Evolutionary conservation across 2,113 vertebrate species (phyloP), one percentile per base, ranked within the genome.

Genomic region (Myrmecobius fasciatus): DNA sequence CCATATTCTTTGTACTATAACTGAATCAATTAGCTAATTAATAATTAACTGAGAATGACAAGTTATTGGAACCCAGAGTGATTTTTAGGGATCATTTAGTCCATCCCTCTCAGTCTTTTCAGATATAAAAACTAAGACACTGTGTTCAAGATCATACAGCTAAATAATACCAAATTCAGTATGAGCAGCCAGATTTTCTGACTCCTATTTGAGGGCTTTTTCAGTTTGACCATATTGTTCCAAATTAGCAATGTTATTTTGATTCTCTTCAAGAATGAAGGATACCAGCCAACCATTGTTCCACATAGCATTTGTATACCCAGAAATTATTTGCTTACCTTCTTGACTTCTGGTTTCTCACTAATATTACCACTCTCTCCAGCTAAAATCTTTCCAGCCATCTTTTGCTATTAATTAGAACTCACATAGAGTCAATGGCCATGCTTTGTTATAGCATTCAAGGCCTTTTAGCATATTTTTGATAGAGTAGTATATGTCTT

Each of bases 331-430:
- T 75, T 22, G 17, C 25, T 89, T 25, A 53, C 92, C 90, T 36
- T 94, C 24, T 92, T 20, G 25, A 92, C 20, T 89, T 52, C 25
- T 8, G 22, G 92, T 97, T 75, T 88, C 90, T 91, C 54, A 54
- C 60, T 51, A 31, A 31, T 20, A 14, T 1, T 14, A 83, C 43
- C 24, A 53, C 7, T 91, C 93, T 91, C 47, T 14, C 14, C 46
- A 89, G 2, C 25, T 93, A 17, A 36, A 91, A 17, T 26, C 26
- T 48, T 93, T 93, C 43, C 12, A 25, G 2, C 92, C 56, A 31
- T 52, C 51, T 94, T 88, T 91, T n/a, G 47, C 88, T 92, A 20
- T 10, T 95, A 17, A 1, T 75, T 25, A 83, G 20, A 83, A 0
- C n/a, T 22, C 20, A 83, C 60, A 7, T 75, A n/a, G 0, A 75